Evolutionary conservation across 1,140 invertebrate species (phyloP).

Genomic region (Reticulitermes speratus): DNA sequence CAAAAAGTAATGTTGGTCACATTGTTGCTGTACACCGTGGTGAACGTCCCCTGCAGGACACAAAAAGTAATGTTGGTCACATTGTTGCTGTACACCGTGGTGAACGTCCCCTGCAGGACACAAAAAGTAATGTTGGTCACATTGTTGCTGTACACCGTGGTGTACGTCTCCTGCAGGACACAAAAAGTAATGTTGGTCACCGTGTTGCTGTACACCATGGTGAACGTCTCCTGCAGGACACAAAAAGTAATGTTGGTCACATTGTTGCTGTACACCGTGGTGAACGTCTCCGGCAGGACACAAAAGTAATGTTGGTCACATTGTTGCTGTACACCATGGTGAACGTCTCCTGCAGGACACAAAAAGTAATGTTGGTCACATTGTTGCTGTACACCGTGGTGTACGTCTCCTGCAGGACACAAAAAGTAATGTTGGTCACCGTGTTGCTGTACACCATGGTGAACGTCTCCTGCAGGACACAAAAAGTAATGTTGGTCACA

Average conservation of each 20-base stretch:
- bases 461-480: slow-evolving; percentile 47
- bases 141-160: slow-evolving; percentile 46
- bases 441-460: slow-evolving; percentile 46
- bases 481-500: slow-evolving; percentile 43
- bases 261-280: slow-evolving; percentile 46
- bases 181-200: slow-evolving; percentile 42
- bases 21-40: slow-evolving; percentile 46
- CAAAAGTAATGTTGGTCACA: slow-evolving; percentile 43
- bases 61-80: slow-evolving; percentile 33
- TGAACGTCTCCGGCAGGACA: slow-evolving; percentile 47
- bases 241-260: slow-evolving; percentile 44
- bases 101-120: slow-evolving; percentile 44
- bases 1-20: slow-evolving; percentile 33
- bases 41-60: slow-evolving; percentile 44
- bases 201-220: slow-evolving; percentile 46
- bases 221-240: slow-evolving; percentile 47
- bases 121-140: slow-evolving; percentile 33
- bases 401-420: slow-evolving; percentile 47
- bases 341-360: slow-evolving; percentile 47
- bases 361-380: slow-evolving; percentile 43
- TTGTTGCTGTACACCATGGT: slow-evolving; percentile 46
- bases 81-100: slow-evolving; percentile 46
- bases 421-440: slow-evolving; percentile 43
- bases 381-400: slow-evolving; percentile 46
- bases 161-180: slow-evolving; percentile 44